phyloP scores from a whole-genome alignment of 2,797 vertebrate species.

The Serranus cabrilla region DNA sequence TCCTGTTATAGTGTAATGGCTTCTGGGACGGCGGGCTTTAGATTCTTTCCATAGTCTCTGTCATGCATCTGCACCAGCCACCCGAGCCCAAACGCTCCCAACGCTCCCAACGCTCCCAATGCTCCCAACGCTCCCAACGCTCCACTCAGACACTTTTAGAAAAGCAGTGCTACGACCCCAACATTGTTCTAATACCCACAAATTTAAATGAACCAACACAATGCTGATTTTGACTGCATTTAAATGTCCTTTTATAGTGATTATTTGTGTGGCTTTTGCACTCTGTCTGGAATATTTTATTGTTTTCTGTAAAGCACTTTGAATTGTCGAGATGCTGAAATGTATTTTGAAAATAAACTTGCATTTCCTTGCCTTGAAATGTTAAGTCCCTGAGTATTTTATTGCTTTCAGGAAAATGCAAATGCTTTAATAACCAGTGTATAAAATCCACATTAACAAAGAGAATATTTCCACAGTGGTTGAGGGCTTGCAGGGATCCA shows the following conservation, averaged over 20 bases:
- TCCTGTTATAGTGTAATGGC: constrained; percentile 35
- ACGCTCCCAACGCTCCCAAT: no score
- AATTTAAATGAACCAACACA: not conserved
- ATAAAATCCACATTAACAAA: not conserved
- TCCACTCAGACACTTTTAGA: constrained; percentile 3
- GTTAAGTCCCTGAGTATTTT: no score
- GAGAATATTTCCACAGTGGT: not conserved
- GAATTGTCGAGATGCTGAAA: no score
- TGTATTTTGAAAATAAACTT: no score
- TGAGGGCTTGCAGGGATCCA: not conserved
- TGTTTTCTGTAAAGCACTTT: no score
- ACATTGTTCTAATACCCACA: not conserved
- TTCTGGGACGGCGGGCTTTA: constrained; percentile 29
- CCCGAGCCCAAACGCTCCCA: constrained; percentile 10
- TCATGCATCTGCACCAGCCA: constrained; percentile 10
- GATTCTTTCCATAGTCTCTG: constrained; percentile 68
- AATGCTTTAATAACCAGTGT: not conserved
- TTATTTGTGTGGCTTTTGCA: no score
- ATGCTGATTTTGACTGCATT: no score
- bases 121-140: constrained; percentile 15
- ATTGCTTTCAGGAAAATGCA: not conserved
- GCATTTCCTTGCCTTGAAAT: no score
- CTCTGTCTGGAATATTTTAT: no score
- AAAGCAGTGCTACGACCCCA: not conserved
- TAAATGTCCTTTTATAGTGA: no score